Conservation (phyloP, 2,797 vertebrate genomes). For the Pseudomugil gertrudae region DNA sequence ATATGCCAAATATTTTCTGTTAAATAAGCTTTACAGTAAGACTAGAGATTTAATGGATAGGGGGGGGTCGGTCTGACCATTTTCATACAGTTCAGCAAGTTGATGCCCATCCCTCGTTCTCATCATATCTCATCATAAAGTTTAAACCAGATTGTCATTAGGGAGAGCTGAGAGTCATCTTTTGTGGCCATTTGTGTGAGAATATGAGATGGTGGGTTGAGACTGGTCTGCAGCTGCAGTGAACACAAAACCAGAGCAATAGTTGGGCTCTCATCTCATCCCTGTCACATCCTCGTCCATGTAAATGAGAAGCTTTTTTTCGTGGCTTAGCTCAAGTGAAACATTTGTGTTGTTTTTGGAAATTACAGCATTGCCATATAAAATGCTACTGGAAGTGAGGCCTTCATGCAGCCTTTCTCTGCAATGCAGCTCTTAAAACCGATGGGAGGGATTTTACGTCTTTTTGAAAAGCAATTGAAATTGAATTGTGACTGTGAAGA, state of each 20-base stretch:
- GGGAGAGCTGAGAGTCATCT: slow-evolving; percentile 22
- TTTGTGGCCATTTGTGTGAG: slow-evolving; percentile 2
- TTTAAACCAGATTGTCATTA: slow-evolving; percentile 9
- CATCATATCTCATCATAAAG: slow-evolving; percentile 3
- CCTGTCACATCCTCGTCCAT: slow-evolving; percentile 34
- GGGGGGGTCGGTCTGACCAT: too few species aligned
- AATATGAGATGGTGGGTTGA: slow-evolving; percentile 6
- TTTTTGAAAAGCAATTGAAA: slow-evolving; percentile 29
- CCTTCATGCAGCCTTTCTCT: slow-evolving; percentile 38
- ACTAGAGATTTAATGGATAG: slow-evolving; percentile 13
- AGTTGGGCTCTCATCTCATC: slow-evolving; percentile 39
- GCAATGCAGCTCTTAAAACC: slow-evolving; percentile 36
- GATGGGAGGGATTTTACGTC: slow-evolving; percentile 27
- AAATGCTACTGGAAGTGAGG: slow-evolving; percentile 31
- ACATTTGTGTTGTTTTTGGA: slow-evolving; percentile 48
- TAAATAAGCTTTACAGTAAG: slow-evolving; percentile 21
- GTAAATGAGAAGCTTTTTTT: slow-evolving; percentile 64
- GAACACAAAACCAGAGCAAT: slow-evolving; percentile 47
- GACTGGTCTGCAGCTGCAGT: slow-evolving; percentile 18
- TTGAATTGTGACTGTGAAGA: slow-evolving; percentile 43
- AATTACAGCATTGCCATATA: slow-evolving; percentile 19
- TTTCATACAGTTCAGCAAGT: slow-evolving; percentile 10
- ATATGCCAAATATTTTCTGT: background rate
- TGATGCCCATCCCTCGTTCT: slow-evolving; percentile 3
- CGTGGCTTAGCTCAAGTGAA: slow-evolving; percentile 70